Percentiles rank a stretch among this genome's conserved stretches.
These are phyloP conservation scores for Channa argus DNA, from an alignment of 2,113 vertebrate genomes.

Conservation along the genomic window DNA sequence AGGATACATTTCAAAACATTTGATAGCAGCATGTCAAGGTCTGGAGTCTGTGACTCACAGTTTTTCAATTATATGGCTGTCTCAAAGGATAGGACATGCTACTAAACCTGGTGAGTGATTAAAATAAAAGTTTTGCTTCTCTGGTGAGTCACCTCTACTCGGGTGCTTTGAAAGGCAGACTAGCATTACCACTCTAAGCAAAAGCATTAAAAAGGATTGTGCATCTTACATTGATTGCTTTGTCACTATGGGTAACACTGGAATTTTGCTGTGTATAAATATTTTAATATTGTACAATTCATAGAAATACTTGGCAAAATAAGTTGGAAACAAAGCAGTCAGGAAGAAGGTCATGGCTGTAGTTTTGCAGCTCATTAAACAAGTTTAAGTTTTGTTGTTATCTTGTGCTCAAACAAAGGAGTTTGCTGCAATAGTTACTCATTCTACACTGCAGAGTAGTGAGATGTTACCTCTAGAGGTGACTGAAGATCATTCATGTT, in stretches of 20 bases:
- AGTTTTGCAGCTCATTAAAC: too few relatives aligned
- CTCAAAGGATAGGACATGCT: slow-evolving; percentile 21
- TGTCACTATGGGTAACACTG: not conserved
- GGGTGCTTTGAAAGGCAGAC: slow-evolving; percentile 44
- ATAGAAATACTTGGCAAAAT: not conserved
- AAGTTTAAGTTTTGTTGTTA: too few relatives aligned
- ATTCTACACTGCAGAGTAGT: not conserved
- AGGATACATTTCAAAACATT: slow-evolving; percentile 18
- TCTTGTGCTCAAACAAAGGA: not conserved
- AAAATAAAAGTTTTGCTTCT: slow-evolving; percentile 57
- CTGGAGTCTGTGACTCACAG: slow-evolving; percentile 19
- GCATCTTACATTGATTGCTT: slow-evolving; percentile 52
- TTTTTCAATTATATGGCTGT: slow-evolving; percentile 25
- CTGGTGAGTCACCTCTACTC: slow-evolving; percentile 49
- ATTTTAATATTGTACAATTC: too few relatives aligned
- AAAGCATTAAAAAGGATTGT: slow-evolving; percentile 42
- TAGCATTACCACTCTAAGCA: slow-evolving; percentile 49
- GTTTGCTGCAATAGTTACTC: not conserved
- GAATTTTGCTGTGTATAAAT: not conserved
- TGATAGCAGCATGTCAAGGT: slow-evolving; percentile 6
- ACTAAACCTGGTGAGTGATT: slow-evolving; percentile 64
- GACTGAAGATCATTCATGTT: not conserved
- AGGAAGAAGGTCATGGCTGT: too few relatives aligned
- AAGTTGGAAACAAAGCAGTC: too few relatives aligned
- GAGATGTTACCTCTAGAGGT: not conserved